Evolutionary conservation across 2,888 invertebrate species (phyloP), one percentile per base, ranked within the genome.

Genomic region (Sarcophaga carnaria): DNA sequence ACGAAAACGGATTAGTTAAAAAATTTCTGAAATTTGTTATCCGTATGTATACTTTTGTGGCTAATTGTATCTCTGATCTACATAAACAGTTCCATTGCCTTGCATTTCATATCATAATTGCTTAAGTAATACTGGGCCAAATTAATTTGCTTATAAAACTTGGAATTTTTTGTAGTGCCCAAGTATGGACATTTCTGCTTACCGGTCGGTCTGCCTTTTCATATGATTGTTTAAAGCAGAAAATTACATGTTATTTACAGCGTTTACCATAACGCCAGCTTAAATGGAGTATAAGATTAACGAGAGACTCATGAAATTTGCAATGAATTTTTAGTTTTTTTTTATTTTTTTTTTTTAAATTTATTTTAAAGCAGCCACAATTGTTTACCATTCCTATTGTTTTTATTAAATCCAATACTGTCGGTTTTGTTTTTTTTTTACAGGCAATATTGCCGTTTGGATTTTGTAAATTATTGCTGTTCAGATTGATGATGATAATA

Each of bases 381-480:
- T 82, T 82, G 78, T 85, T 80, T 72, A 59, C 54, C 67, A 74
- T 67, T 78, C 72, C 78, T 69, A 83, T 79, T 83, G 83, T 83
- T 83, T 83, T 77, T 83, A 83, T 78, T 37, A 37, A 37, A 37
- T 37, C 37, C 37, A 37, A 37, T 37, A 37, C 10, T 37, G 37
- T 37, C 66, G 25, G 8, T 54, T 70, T 54, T 37, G 20, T 47
- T 62, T 77, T 47, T 47, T 25, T 22, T 37, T 45, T 74, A 22
- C 63, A 63, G 45, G 59, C 60, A 47, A 67, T 67, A 11, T 54
- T 83, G n/a, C 62, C 62, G 60, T 49, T 72, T 83, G 49, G 47
- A 64, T 79, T 70, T 80, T 80, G 66, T 66, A 80, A 72, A 64
- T 72, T 64, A n/a, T 71, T 64, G 37, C 37, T 54, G n/a, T 79